phyloP scores from a whole-genome alignment of 2,113 vertebrate species.

The Leiothrix lutea region DNA sequence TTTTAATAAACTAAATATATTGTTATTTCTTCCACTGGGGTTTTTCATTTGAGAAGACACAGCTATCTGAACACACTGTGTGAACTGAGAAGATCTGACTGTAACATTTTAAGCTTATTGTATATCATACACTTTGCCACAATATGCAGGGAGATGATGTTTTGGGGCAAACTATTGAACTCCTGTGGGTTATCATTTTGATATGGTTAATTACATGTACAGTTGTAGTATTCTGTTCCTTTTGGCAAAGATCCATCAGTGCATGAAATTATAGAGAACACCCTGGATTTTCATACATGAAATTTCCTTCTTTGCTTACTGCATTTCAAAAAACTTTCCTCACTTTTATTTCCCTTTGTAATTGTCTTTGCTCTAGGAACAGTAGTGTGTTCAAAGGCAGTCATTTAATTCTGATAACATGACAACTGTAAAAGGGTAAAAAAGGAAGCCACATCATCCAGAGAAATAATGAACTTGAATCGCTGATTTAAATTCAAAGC shows the following conservation, averaged over 20 bases:
- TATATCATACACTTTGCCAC: background rate
- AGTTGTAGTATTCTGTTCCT: background rate
- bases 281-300: background rate
- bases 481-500: conserved; percentile 1
- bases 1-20: background rate
- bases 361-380: background rate
- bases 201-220: background rate
- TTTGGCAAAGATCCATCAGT: background rate
- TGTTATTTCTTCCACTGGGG: background rate
- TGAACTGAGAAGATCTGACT: background rate
- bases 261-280: background rate
- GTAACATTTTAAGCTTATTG: background rate
- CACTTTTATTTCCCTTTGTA: background rate
- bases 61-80: background rate
- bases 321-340: background rate
- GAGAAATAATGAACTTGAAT: background rate
- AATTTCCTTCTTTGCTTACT: background rate
- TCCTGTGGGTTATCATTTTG: background rate
- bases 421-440: background rate
- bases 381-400: background rate
- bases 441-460: background rate
- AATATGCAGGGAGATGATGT: background rate
- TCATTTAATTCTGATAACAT: background rate
- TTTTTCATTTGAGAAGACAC: background rate
- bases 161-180: background rate